These are phyloP conservation scores for Apamea monoglypha DNA, from an alignment of 2,888 invertebrate genomes.

Conservation along the genomic window DNA sequence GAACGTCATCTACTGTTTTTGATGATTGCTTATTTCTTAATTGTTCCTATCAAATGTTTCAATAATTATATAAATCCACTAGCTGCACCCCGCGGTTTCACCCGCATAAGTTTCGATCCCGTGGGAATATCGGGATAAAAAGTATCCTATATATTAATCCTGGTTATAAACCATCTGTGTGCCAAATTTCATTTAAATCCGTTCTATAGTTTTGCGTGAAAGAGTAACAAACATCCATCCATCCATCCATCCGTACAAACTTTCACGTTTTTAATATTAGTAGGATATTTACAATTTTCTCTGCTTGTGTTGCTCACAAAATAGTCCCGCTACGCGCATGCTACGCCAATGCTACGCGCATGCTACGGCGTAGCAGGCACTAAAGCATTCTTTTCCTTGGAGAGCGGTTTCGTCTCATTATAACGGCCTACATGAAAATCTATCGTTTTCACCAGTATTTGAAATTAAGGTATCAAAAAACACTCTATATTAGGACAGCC, in stretches of 20 bases:
- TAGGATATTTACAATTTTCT: neutral
- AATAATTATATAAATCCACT: neutral
- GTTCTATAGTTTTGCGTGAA: no score
- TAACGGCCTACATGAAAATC: neutral
- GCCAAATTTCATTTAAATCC: no score
- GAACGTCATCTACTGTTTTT: neutral
- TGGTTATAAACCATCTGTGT: no score
- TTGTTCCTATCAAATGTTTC: neutral
- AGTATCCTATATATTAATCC: no score
- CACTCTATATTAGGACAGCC: neutral
- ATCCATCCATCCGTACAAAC: no score
- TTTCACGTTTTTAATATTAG: no score
- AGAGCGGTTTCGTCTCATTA: neutral
- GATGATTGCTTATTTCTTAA: neutral
- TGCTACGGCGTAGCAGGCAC: constrained; percentile 24
- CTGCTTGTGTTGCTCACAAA: no score
- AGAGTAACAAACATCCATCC: no score
- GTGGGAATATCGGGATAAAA: no score
- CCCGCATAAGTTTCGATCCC: no score
- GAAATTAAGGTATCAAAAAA: neutral
- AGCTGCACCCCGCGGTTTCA: no score
- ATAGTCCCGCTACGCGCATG: neutral
- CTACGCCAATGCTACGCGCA: neutral
- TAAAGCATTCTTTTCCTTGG: neutral
- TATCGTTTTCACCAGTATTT: neutral